Percentiles rank a stretch among this genome's conserved stretches.
Conservation (phyloP, 2,797 vertebrate genomes). For the Choloepus didactylus region DNA sequence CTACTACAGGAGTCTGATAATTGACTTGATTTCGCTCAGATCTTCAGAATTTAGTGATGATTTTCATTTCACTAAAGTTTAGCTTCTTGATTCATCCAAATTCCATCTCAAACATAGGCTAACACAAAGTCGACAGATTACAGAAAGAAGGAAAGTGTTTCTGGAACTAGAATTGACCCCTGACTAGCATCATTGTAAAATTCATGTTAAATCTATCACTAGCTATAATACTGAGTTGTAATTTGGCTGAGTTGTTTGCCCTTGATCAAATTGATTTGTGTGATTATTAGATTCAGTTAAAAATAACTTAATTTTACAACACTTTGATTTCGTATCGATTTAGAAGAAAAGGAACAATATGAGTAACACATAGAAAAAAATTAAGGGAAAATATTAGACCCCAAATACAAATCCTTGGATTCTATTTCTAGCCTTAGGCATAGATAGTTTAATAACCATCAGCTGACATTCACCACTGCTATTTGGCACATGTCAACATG, state of each 20-base stretch:
- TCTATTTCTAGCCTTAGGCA: no score
- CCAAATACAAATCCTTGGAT: background rate
- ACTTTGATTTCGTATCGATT: background rate
- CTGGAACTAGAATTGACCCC: background rate
- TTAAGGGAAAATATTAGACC: background rate
- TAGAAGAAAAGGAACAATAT: background rate
- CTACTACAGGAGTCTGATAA: background rate
- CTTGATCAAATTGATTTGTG: background rate
- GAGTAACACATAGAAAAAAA: background rate
- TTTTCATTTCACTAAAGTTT: background rate
- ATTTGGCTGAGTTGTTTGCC: background rate
- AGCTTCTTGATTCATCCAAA: background rate
- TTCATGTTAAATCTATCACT: background rate
- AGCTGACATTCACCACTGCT: accelerated
- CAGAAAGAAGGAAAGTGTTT: background rate
- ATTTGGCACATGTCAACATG: background rate
- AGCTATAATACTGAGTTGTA: background rate
- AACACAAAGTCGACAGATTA: background rate
- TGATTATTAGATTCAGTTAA: background rate
- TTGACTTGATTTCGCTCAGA: background rate
- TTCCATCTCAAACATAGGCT: background rate
- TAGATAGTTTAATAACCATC: accelerated
- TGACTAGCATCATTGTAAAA: background rate
- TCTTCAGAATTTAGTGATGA: background rate
- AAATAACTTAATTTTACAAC: slow-evolving; percentile 31